phyloP scores from a whole-genome alignment of 2,888 invertebrate species.

The Plagiodera versicolora region DNA sequence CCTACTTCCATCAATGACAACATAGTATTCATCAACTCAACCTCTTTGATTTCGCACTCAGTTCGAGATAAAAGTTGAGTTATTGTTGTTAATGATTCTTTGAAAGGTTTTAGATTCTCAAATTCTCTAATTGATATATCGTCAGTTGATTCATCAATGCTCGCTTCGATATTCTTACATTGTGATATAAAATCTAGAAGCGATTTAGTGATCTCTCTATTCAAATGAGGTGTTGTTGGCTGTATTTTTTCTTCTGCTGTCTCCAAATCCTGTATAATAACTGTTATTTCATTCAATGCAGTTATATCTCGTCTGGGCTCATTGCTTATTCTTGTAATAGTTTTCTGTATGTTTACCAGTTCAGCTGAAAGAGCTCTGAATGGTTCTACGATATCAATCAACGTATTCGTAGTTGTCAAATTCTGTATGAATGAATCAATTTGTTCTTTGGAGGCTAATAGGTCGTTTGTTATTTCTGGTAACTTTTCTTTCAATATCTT shows the following conservation, averaged over 20 bases:
- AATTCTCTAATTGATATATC: constrained; percentile 1
- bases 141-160: background rate
- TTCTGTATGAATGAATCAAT: background rate
- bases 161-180: background rate
- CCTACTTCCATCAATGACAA: background rate
- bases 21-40: background rate
- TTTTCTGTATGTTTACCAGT: constrained; percentile 9
- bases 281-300: background rate
- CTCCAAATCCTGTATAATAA: background rate
- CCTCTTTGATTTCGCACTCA: background rate
- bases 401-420: background rate
- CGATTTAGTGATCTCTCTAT: background rate
- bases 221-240: background rate
- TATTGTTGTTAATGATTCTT: background rate
- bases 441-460: background rate
- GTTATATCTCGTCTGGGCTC: constrained; percentile 16
- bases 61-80: background rate
- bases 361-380: constrained; percentile 6
- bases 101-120: background rate
- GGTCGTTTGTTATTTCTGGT: constrained; percentile 20
- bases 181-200: background rate
- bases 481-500: constrained; percentile 22
- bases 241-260: background rate
- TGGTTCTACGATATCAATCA: constrained; percentile 10
- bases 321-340: background rate